These are phyloP conservation scores for Rhinogobius similis DNA, from an alignment of 2,113 vertebrate species.

Conservation along the genomic window DNA sequence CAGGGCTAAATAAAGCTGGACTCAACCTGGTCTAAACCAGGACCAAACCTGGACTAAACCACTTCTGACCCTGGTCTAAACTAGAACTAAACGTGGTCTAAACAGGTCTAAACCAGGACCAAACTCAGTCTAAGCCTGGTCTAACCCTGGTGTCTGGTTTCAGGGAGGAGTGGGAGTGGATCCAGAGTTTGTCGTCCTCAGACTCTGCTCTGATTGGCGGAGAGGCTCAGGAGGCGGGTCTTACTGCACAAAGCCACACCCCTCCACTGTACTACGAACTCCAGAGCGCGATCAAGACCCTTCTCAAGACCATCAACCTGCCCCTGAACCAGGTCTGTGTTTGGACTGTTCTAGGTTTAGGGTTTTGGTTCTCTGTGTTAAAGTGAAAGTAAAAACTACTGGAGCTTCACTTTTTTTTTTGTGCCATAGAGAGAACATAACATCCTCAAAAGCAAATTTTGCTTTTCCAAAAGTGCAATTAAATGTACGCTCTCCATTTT, in stretches of 20 bases:
- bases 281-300: constrained; percentile 88
- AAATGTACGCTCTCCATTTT: too few relatives aligned
- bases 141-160: not conserved
- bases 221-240: constrained; percentile 83
- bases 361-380: too few relatives aligned
- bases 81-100: too few relatives aligned
- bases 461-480: too few relatives aligned
- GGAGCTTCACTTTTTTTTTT: too few relatives aligned
- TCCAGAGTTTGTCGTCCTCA: constrained; percentile 86
- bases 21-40: not conserved
- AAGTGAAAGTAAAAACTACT: too few relatives aligned
- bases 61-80: not conserved
- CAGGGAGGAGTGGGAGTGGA: constrained; percentile 98
- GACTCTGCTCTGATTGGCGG: constrained; percentile 75
- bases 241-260: constrained; percentile 79
- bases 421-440: too few relatives aligned
- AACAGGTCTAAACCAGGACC: too few relatives aligned
- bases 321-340: constrained; percentile 88
- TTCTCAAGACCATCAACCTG: constrained; percentile 93
- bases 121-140: too few relatives aligned
- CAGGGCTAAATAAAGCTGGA: not conserved
- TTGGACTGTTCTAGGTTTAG: too few relatives aligned
- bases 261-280: constrained; percentile 91
- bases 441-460: too few relatives aligned
- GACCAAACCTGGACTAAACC: not conserved